A percentile compares a stretch with the other conserved stretches of the same genome.
phyloP scores from a whole-genome alignment of 2,888 invertebrate species.

The Cryptocephalus primarius region DNA sequence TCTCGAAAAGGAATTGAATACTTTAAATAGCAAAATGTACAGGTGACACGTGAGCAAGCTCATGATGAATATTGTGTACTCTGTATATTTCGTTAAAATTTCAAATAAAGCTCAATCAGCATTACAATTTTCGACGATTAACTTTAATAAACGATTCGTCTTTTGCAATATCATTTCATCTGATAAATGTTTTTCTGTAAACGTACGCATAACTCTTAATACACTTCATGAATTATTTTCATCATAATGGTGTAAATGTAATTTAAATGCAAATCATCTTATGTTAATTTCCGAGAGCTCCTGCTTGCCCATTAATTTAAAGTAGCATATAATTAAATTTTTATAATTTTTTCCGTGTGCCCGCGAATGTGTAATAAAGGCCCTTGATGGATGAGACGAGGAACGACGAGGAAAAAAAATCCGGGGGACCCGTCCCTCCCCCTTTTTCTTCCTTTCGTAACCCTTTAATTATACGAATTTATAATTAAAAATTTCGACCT shows the following conservation, averaged over 20 bases:
- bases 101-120: too few relatives aligned
- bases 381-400: slow-evolving; percentile 26
- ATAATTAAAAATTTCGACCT: slow-evolving; percentile 32
- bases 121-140: too few relatives aligned
- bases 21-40: too few relatives aligned
- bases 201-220: slow-evolving; percentile 33
- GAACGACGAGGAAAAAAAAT: too few relatives aligned
- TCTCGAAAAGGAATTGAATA: too few relatives aligned
- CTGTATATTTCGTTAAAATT: too few relatives aligned
- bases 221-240: slow-evolving; percentile 37
- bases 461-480: slow-evolving; percentile 23
- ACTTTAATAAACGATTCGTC: too few relatives aligned
- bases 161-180: slow-evolving; percentile 22
- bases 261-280: slow-evolving; percentile 42
- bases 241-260: slow-evolving; percentile 39
- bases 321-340: slow-evolving; percentile 63
- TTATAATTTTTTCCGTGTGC: slow-evolving; percentile 30
- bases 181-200: slow-evolving; percentile 30
- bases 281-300: slow-evolving; percentile 35
- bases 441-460: slow-evolving; percentile 24
- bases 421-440: slow-evolving; percentile 7
- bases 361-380: slow-evolving; percentile 33
- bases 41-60: too few relatives aligned
- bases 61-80: too few relatives aligned
- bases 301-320: slow-evolving; percentile 51